phyloP scores from a whole-genome alignment of 1,140 invertebrate species.

The Hyles euphorbiae region DNA sequence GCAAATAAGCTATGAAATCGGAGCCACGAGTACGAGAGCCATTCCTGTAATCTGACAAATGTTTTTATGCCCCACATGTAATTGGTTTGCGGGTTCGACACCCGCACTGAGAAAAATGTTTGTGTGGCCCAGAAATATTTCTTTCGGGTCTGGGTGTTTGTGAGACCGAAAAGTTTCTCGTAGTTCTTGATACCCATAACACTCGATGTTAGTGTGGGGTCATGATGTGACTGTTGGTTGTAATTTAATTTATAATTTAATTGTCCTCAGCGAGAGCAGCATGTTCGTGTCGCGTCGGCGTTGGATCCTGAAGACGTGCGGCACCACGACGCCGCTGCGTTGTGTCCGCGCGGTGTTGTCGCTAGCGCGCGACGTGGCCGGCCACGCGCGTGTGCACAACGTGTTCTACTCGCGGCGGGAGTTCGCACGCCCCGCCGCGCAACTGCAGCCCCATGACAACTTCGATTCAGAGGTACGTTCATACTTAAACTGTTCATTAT shows the following conservation, averaged over 20 bases:
- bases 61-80: too few species aligned
- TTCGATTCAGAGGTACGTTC: constrained; percentile 89
- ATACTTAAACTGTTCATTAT: neutral
- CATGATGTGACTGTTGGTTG: too few species aligned
- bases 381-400: constrained; percentile 87
- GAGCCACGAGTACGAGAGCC: too few species aligned
- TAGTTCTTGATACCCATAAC: too few species aligned
- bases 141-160: too few species aligned
- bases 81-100: too few species aligned
- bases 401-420: constrained; percentile 98
- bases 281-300: constrained; percentile 97
- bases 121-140: too few species aligned
- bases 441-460: constrained; percentile 88
- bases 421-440: constrained; percentile 94
- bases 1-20: too few species aligned
- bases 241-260: constrained; percentile 9
- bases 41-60: too few species aligned
- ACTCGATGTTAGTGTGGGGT: too few species aligned
- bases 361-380: constrained; percentile 89
- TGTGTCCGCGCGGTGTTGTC: constrained; percentile 91
- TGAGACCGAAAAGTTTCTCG: too few species aligned
- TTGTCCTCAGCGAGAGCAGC: constrained; percentile 92
- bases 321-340: constrained; percentile 96
- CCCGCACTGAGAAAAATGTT: too few species aligned
- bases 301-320: constrained; percentile 99